Evolutionary conservation across 2,888 invertebrate genomes (phyloP), one percentile per base, ranked within the genome.

Genomic region (Lissocephala sabroskyi): DNA sequence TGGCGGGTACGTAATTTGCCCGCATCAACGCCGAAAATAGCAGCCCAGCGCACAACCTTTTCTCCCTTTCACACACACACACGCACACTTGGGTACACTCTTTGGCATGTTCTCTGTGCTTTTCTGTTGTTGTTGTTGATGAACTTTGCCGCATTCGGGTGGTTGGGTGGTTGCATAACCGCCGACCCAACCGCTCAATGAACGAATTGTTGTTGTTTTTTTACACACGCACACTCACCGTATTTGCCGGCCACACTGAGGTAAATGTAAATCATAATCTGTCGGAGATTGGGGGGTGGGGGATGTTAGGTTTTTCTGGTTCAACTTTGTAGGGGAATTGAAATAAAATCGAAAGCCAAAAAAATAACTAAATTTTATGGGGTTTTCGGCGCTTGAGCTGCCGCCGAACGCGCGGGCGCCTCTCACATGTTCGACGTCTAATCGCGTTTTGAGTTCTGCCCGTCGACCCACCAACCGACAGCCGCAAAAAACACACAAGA

Each of bases 191-290:
- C 2, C n/a, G n/a, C 10, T 11, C 2, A 13, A n/a, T n/a, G n/a
- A n/a, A n/a, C n/a, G n/a, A n/a, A n/a, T n/a, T n/a, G n/a, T n/a
- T n/a, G n/a, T n/a, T n/a, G n/a, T n/a, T n/a, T n/a, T n/a, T n/a
- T n/a, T 13, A 39, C 11, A 5, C 26, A 19, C 39, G 10, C 23
- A 26, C 56, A 83, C 83, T 84, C 75, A 85, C 84, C 84, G 65
- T 85, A 85, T 65, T 80, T 83, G 58, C 80, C 83, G 48, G 77
- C 71, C 45, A 82, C 81, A 66, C 82, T 82, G 50, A 84, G 75
- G 60, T 80, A 84, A 58, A 84, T 64, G 65, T 84, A 84, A 79
- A 84, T 81, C 84, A 85, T 84, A 57, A 56, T 65, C 39, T n/a
- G n/a, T n/a, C n/a, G n/a, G n/a, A n/a, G n/a, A n/a, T n/a, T n/a